These are phyloP conservation scores for Drosophila pruinosa DNA, from an alignment of 1,140 invertebrate genomes.

Conservation along the genomic window DNA sequence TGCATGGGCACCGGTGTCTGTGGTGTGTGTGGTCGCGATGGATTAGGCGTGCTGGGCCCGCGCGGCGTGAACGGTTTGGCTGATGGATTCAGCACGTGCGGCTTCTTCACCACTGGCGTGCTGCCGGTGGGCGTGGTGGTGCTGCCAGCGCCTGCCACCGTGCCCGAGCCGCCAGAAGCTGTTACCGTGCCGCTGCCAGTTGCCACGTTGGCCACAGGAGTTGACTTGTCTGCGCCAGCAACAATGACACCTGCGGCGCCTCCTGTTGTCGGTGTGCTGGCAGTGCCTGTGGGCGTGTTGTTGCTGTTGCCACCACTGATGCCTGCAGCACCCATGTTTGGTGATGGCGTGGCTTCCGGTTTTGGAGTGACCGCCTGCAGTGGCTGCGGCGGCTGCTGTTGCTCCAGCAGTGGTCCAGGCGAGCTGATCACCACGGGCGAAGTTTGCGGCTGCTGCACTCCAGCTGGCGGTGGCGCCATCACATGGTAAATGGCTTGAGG, in stretches of 20 bases:
- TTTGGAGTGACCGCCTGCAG: conserved; percentile 55
- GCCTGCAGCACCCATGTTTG: conserved; percentile 16
- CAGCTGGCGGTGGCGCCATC: conserved; percentile 33
- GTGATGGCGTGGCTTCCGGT: conserved; percentile 51
- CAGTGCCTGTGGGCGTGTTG: conserved; percentile 67
- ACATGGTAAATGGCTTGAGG: conserved; percentile 62
- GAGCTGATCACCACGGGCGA: conserved; percentile 62
- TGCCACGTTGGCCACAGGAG: conserved; percentile 54
- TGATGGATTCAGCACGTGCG: conserved; percentile 88
- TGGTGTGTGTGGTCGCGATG: conserved; percentile 90
- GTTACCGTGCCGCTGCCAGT: not conserved
- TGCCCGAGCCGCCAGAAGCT: not conserved
- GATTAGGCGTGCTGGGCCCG: conserved; percentile 86
- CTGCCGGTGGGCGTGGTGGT: conserved; percentile 49
- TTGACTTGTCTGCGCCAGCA: conserved; percentile 48
- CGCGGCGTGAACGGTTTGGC: conserved; percentile 93
- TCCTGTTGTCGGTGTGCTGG: conserved; percentile 55
- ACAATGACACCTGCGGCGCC: not conserved
- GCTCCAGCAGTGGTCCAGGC: conserved; percentile 38
- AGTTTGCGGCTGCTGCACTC: conserved; percentile 74
- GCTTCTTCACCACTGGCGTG: conserved; percentile 83
- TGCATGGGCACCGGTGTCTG: conserved; percentile 88
- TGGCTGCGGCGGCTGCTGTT: conserved; percentile 57
- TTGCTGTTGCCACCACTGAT: too few relatives aligned
- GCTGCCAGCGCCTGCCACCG: conserved; percentile 39